Base-by-base conservation (phyloP, 1,140 invertebrate genomes). In the Palaemon carinicauda region DNA sequence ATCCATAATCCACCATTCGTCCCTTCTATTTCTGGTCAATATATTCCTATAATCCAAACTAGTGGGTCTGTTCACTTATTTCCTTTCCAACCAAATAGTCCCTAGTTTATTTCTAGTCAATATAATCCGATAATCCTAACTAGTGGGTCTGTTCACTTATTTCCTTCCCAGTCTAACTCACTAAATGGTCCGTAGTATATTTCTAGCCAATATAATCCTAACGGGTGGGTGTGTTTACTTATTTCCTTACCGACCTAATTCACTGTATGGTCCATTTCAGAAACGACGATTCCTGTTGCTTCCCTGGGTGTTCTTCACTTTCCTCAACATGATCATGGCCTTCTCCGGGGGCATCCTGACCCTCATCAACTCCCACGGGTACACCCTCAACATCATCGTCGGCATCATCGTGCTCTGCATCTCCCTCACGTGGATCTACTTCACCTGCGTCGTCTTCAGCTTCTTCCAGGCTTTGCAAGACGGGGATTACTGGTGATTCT, bases 271-370 rank as follows among this genome's bases (percentile, higher is more conserved):
- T 3, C n/a, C 69, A 29, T 50, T 19, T 54, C 89, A 89, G 89
- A 89, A 89, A 86, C 73, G 80, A 29, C 82, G 87, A 14, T 89
- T 89, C 80, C 65, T 89, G 53, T 56, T 89, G 54, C 85, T 89
- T 31, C 89, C 89, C 3, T 89, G 89, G 89, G 75, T 88, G 17
- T 88, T 89, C 79, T 89, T 89, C 82, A 89, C 89, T 0, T 89
- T 89, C 83, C 79, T 89, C 54, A 89, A 89, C 60, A 89, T 89
- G 89, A 74, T 89, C 41, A 89, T 89, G 89, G 87, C 87, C 3
- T 88, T 89, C 60, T 65, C 89, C 2, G 89, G 87, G 5, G 89
- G 89, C 19, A 89, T 89, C 19, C 82, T 89, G 7, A 69, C 83
- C 19, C 87, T 89, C 56, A 89, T 89, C 73, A 89, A 89, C 74